phyloP scores from a whole-genome alignment of 2,888 invertebrate species.

The Temnothorax unifasciatus region DNA sequence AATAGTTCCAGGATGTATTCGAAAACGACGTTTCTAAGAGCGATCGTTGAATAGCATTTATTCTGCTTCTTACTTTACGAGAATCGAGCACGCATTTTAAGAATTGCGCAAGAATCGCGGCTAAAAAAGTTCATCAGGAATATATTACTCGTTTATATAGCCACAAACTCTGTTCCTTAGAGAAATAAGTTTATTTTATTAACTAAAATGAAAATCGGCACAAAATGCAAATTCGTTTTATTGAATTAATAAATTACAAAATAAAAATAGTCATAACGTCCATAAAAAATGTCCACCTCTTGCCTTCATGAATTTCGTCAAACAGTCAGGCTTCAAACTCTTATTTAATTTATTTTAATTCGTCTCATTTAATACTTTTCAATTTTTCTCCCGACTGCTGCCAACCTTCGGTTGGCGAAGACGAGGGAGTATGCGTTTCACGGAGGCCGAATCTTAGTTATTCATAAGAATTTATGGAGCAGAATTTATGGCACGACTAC shows the following conservation, averaged over 20 bases:
- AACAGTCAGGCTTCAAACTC: background rate
- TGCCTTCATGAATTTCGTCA: too few relatives aligned
- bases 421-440: too few relatives aligned
- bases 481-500: too few relatives aligned
- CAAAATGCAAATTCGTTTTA: too few relatives aligned
- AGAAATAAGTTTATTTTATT: background rate
- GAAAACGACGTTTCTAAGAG: background rate
- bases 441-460: too few relatives aligned
- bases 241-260: too few relatives aligned
- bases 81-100: background rate
- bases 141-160: background rate
- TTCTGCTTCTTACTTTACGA: background rate
- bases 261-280: too few relatives aligned
- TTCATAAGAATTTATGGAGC: too few relatives aligned
- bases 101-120: background rate
- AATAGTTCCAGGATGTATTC: constrained; percentile 10
- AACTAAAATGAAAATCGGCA: background rate
- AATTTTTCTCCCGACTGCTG: too few relatives aligned
- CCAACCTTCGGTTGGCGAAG: too few relatives aligned
- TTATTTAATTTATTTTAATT: background rate
- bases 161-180: background rate
- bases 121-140: background rate
- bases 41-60: background rate
- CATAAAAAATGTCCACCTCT: too few relatives aligned
- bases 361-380: background rate